Conservation (phyloP, 1,140 invertebrate species). For the Frieseomelitta varia region DNA sequence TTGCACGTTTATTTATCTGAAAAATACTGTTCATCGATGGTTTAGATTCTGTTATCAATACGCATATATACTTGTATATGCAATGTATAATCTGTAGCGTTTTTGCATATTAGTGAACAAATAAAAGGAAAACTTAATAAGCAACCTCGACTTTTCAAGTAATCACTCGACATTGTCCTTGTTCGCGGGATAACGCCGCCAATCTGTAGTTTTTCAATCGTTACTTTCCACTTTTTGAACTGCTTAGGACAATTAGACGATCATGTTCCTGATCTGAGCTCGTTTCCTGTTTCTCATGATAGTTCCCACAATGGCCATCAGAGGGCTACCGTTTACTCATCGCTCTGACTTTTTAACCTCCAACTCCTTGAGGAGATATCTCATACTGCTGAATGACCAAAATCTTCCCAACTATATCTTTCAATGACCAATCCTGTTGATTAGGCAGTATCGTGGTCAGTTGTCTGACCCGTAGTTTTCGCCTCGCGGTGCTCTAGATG, state of each 20-base stretch:
- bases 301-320: neutral
- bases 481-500: neutral
- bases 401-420: neutral
- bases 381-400: neutral
- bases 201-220: neutral
- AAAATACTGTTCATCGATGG: neutral
- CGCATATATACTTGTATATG: conserved; percentile 46
- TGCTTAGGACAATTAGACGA: neutral
- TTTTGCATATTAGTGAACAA: conserved; percentile 55
- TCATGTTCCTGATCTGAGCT: neutral
- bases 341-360: neutral
- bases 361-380: neutral
- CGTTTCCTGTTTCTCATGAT: neutral
- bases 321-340: neutral
- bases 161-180: neutral
- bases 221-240: neutral
- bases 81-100: conserved; percentile 55
- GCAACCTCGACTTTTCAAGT: conserved; percentile 7
- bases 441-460: neutral
- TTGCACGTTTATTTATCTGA: neutral
- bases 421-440: neutral
- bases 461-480: neutral
- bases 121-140: conserved; percentile 47
- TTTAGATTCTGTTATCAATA: conserved; percentile 50
- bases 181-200: neutral